Percentiles rank a stretch among this genome's conserved stretches.
Evolutionary conservation across 2,797 vertebrate species (phyloP).

Genomic region (Alcedo quadribrachys): DNA sequence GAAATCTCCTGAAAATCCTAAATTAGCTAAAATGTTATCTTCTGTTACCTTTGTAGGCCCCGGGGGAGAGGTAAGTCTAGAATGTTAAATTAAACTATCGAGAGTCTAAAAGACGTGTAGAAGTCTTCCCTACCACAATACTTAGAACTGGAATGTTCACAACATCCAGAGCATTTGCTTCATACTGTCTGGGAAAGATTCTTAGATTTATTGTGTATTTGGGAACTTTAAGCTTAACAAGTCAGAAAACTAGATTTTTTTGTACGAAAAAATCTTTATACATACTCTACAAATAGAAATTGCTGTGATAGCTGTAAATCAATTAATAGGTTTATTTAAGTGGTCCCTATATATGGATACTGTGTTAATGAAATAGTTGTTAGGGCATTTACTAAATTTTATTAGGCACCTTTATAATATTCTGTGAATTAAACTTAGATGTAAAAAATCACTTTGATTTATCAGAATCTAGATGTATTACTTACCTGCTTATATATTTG

Average conservation of each 20-base stretch:
- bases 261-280: neutral
- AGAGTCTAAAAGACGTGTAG: neutral
- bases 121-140: neutral
- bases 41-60: neutral
- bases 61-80: neutral
- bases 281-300: neutral
- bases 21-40: neutral
- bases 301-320: neutral
- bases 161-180: neutral
- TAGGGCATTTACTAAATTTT: neutral
- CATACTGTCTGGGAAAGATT: neutral
- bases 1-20: neutral
- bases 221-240: neutral
- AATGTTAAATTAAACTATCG: neutral
- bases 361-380: neutral
- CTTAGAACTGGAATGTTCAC: neutral
- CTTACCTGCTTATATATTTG: neutral
- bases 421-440: neutral
- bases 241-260: neutral
- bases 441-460: neutral
- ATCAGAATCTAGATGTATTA: neutral
- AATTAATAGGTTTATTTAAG: neutral
- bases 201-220: neutral
- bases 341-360: neutral
- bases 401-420: neutral